Evolutionary conservation across 2,797 vertebrate genomes (phyloP).

Genomic region (Nyctibius grandis): DNA sequence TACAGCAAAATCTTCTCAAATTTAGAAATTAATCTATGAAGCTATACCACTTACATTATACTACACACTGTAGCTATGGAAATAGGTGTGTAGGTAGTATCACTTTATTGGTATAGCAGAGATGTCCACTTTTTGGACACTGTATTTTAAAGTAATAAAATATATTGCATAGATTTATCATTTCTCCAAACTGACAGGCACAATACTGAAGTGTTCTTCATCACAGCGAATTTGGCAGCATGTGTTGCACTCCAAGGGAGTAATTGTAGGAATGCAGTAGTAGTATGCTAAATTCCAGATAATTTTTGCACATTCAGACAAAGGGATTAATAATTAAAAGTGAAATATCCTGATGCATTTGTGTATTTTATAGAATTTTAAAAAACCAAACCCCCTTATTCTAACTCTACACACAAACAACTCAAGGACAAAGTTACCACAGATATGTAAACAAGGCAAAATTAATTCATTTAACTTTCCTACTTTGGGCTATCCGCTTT

Average conservation of each 20-base stretch:
- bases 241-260: neutral
- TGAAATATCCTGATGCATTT: neutral
- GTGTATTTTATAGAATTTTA: neutral
- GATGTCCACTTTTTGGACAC: neutral
- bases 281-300: neutral
- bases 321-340: constrained; percentile 8
- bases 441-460: neutral
- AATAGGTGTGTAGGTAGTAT: neutral
- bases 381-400: neutral
- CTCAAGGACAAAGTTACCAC: constrained; percentile 2
- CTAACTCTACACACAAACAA: neutral
- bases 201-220: neutral
- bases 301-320: neutral
- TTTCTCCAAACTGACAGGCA: constrained; percentile 26
- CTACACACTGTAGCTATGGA: neutral
- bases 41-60: neutral
- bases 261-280: neutral
- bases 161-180: constrained; percentile 28
- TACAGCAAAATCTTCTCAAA: neutral
- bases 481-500: neutral
- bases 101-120: neutral
- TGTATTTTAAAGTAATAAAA: neutral
- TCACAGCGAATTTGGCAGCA: constrained; percentile 22
- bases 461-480: neutral
- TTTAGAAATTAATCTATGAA: neutral